These are phyloP conservation scores for Bufo bufo DNA, from an alignment of 2,113 vertebrate species.

Conservation along the genomic window DNA sequence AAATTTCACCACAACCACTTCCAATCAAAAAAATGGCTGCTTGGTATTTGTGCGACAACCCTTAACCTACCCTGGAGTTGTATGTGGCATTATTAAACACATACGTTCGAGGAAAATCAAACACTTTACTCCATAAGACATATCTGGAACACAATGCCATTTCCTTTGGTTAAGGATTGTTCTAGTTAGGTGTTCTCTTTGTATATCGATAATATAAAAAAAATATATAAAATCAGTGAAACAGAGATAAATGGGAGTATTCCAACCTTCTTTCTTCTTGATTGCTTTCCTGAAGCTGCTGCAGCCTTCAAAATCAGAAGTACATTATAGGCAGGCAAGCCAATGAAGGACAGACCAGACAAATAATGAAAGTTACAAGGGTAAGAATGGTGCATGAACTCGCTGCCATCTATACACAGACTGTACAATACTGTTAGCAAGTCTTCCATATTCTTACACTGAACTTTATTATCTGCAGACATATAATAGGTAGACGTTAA, in stretches of 20 bases:
- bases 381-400: constrained; percentile 78
- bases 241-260: constrained; percentile 63
- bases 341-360: constrained; percentile 79
- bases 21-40: background rate
- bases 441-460: background rate
- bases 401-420: constrained; percentile 71
- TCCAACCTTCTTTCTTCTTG: constrained; percentile 90
- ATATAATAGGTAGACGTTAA: no score
- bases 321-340: constrained; percentile 78
- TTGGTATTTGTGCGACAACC: background rate
- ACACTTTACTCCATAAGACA: constrained; percentile 34
- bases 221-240: background rate
- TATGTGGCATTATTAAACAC: background rate
- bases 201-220: background rate
- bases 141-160: background rate
- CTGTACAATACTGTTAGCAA: background rate
- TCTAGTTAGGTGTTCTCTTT: background rate
- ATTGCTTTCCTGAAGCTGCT: constrained; percentile 84
- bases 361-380: constrained; percentile 75
- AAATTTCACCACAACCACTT: background rate
- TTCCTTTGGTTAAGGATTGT: background rate
- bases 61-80: background rate
- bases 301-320: constrained; percentile 87
- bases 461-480: background rate
- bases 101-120: background rate